Conservation (phyloP, 1,140 invertebrate species). For the Sarcophaga bullata region DNA sequence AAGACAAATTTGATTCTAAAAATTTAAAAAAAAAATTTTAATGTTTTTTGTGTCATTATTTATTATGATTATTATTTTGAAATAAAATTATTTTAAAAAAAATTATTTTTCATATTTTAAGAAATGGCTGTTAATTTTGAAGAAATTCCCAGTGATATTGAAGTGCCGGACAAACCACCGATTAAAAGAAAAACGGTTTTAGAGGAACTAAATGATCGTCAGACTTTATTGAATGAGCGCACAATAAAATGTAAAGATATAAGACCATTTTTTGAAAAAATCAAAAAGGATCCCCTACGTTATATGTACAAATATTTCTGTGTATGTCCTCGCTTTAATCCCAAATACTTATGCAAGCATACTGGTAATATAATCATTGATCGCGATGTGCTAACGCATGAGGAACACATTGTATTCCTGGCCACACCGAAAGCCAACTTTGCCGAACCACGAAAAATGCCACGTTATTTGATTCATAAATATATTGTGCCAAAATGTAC, state of each 20-base stretch:
- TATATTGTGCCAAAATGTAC: conserved; percentile 54
- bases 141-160: conserved; percentile 44
- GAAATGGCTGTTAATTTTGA: conserved; percentile 43
- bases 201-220: conserved; percentile 54
- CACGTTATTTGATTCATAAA: conserved; percentile 50
- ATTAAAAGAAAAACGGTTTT: conserved; percentile 49
- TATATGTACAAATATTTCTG: conserved; percentile 53
- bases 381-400: conserved; percentile 56
- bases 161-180: conserved; percentile 7
- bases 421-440: conserved; percentile 57
- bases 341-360: conserved; percentile 55
- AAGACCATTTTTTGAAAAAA: conserved; percentile 48
- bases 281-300: conserved; percentile 45
- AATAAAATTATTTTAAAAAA: not conserved
- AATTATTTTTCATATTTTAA: conserved; percentile 21
- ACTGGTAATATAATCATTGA: conserved; percentile 60
- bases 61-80: not conserved
- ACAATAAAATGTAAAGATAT: conserved; percentile 51
- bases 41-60: not conserved
- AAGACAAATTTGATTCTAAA: conserved; percentile 54
- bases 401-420: conserved; percentile 58
- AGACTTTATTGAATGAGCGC: conserved; percentile 54
- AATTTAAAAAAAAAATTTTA: conserved; percentile 27
- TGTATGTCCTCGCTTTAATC: conserved; percentile 55
- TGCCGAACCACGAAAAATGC: conserved; percentile 38